Evolutionary conservation across 2,888 invertebrate species (phyloP).

Genomic region (Minunthozetes semirufus): DNA sequence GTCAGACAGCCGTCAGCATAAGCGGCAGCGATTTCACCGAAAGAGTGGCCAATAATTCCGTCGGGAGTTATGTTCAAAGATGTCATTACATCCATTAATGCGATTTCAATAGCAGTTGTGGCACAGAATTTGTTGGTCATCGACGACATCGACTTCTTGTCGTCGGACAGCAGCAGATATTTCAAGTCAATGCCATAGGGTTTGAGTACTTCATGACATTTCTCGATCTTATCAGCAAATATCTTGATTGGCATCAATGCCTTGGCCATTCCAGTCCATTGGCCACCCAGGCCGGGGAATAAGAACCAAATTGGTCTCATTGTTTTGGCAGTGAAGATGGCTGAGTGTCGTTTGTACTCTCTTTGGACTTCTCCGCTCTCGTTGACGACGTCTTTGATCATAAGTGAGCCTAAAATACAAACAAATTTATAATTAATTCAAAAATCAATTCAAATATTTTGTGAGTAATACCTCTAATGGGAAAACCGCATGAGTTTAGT

Average conservation of each 20-base stretch:
- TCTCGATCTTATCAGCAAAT: neutral
- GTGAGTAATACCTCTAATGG: neutral
- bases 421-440: neutral
- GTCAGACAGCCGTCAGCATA: conserved; percentile 48
- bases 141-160: conserved; percentile 50
- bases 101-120: conserved; percentile 47
- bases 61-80: conserved; percentile 50
- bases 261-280: conserved; percentile 2
- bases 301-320: neutral
- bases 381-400: neutral
- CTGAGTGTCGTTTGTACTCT: neutral
- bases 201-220: neutral
- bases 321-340: neutral
- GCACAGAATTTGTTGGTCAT: too few relatives aligned
- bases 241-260: neutral
- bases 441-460: neutral
- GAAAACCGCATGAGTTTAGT: conserved; percentile 19
- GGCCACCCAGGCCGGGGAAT: neutral
- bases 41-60: conserved; percentile 52
- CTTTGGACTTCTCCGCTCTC: neutral
- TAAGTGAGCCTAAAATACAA: neutral
- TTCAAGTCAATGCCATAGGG: neutral
- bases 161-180: neutral
- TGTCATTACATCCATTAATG: conserved; percentile 31
- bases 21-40: conserved; percentile 55